Conservation (phyloP, 2,113 vertebrate genomes). For the Boleophthalmus pectinirostris region DNA sequence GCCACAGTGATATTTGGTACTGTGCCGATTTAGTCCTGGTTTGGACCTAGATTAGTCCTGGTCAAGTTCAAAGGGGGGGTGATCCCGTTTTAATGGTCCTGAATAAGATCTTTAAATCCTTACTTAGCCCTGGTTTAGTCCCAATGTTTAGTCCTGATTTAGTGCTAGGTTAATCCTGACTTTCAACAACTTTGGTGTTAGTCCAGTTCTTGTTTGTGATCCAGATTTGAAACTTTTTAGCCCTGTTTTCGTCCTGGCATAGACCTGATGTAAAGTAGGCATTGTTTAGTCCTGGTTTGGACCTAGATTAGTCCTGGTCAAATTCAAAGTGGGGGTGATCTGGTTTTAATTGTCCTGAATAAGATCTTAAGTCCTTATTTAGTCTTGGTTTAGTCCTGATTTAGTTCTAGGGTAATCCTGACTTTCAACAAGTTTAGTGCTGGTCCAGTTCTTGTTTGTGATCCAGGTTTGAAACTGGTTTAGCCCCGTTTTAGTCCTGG, state of each 20-base stretch:
- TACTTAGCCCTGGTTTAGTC: too few species aligned
- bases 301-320: not conserved
- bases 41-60: not conserved
- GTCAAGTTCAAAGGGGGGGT: too few species aligned
- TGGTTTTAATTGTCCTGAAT: too few species aligned
- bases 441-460: not conserved
- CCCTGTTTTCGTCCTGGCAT: not conserved
- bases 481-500: not conserved
- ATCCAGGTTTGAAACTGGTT: not conserved
- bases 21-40: not conserved
- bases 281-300: not conserved
- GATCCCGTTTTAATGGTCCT: too few species aligned
- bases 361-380: too few species aligned
- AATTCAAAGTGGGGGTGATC: too few species aligned
- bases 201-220: not conserved
- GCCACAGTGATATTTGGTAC: not conserved
- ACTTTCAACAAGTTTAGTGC: not conserved
- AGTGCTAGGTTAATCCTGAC: not conserved
- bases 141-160: too few species aligned
- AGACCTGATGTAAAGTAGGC: not conserved
- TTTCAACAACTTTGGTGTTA: not conserved
- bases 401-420: not conserved
- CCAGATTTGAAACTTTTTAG: not conserved
- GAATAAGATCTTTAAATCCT: too few species aligned
- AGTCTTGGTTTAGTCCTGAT: too few species aligned